Evolutionary conservation across 2,888 invertebrate genomes (phyloP), one percentile per base, ranked within the genome.

Genomic region (Branchellion lobata): DNA sequence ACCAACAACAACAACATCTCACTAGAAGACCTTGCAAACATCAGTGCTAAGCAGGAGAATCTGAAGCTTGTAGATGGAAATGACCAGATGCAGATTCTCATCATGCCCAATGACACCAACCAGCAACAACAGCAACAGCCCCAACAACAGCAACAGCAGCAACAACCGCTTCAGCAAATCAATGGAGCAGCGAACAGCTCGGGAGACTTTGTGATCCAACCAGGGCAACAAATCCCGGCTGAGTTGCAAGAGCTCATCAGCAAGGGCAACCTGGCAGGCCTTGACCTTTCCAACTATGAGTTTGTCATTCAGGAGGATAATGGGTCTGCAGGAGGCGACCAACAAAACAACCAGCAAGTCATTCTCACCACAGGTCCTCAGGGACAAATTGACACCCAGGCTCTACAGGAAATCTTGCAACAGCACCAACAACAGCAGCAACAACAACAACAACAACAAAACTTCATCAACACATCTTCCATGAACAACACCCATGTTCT

Each of bases 161-260:
- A 24, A 24, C 53, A 76, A 21, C 14, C 76, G 1, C 31, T 21
- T 24, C 61, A 33, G 27, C 40, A 34, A 24, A 33, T 69, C 34
- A 80, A 53, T 61, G 61, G 61, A 0, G 24, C 40, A 69, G 27
- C 75, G 18, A 40, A 40, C 33, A 65, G 40, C 61, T 24, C 61
- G n/a, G 76, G 76, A 33, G 80, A 80, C 40, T 79, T 74, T 65
- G 61, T 80, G 24, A 76, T 77, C n/a, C 80, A 76, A 36, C 65
- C 76, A n/a, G 80, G 80, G 8, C 76, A 77, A 51, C 69, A 61
- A 21, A 36, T 80, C 3, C 77, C 80, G 18, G 33, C 80, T 18
- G 80, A 80, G 57, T 71, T 80, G n/a, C 80, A 80, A 71, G 80
- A 80, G 27, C 31, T 80, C 18, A 61, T 80, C 31, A 76, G 68